Base-by-base conservation (phyloP, 2,113 vertebrate genomes). In the Poeciliopsis retropinna region DNA sequence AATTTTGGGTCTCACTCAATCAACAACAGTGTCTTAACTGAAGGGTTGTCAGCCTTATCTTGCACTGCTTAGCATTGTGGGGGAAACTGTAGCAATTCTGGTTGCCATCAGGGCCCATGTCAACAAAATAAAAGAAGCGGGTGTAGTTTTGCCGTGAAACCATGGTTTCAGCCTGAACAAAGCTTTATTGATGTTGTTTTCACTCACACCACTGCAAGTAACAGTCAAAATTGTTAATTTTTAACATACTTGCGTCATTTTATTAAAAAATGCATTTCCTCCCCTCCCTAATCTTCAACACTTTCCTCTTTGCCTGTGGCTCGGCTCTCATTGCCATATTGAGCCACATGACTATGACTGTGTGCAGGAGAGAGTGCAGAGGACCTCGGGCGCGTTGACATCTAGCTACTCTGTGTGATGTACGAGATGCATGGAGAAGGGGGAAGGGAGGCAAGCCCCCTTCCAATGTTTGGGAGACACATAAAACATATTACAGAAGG, bases 401-500 rank as follows among this genome's bases (percentile, higher is more conserved):
- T 80, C 25, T 71, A 85, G 65, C 80, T 84, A 64, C 73, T 82
- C 76, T 29, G 64, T 83, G 76, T 89, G 88, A 91, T 88, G 83
- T 85, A 91, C 2, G 81, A 85, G 80, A 86, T 82, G 78, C 68
- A 87, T 89, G 31, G 17, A 74, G 54, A 61, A 65, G 32, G 60
- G 60, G 32, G 62, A 37, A 67, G 74, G 13, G 79, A 74, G 57
- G 64, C 67, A 7, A 84, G 60, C 47, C 14, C 65, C 1, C 57
- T 85, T 85, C 82, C 85, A 88, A 60, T 85, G 64, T 88, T 84
- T 78, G 87, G 76, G 76, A 86, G 83, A 76, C 79, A 82, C 79
- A 85, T 89, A 87, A 90, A 92, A 88, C 81, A 88, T 73, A 82
- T 87, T 82, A 86, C 80, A 88, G 83, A 87, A 75, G 68, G 67